Evolutionary conservation across 2,888 invertebrate genomes (phyloP), one percentile per base, ranked within the genome.

Genomic region (Uloborus plumipes): DNA sequence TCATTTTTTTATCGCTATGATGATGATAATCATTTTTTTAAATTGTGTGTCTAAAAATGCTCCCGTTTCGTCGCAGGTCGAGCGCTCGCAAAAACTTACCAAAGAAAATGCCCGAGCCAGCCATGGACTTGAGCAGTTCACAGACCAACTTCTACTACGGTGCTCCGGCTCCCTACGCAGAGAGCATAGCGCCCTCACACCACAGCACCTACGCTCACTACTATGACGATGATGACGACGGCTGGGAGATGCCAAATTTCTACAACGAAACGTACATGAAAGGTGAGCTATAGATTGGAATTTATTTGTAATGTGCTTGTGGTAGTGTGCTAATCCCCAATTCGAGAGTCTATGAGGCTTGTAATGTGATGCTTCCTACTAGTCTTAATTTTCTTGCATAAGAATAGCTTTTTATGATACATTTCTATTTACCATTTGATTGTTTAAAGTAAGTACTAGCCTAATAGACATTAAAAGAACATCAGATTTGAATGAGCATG

Each of bases 171-270:
- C 97, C 97, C 0, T 97, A 97, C 90, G 97, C 97, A 67, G 97
- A 97, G 89, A 96, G 95, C 75, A 97, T 97, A 87, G 97, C 97
- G 0, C 97, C 97, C 0, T 96, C 96, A 9, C 97, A 97, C 89
- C 97, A 97, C 88, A 96, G 96, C 66, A 97, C 97, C 0, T 97
- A 97, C 89, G 97, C 97, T 4, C 97, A 97, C 89, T 97, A 97
- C 89, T 97, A 97, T 87, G 97, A 97, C 88, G 97, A 97, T 89
- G 86, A 86, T 18, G 86, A 86, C 55, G 97, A 97, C 87, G 97
- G 96, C 65, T 97, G 97, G 97, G 97, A 97, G 89, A 97, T 97
- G 97, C 97, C 97, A 0, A 97, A 97, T 90, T 97, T 97, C 90
- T 97, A 97, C 90, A 96, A 96, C 89, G 97, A 97, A 90, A 96